A percentile compares a stretch with the other conserved stretches of the same genome.
These are phyloP conservation scores for Asarcornis scutulata DNA, from an alignment of 2,113 vertebrate species.

Conservation along the genomic window DNA sequence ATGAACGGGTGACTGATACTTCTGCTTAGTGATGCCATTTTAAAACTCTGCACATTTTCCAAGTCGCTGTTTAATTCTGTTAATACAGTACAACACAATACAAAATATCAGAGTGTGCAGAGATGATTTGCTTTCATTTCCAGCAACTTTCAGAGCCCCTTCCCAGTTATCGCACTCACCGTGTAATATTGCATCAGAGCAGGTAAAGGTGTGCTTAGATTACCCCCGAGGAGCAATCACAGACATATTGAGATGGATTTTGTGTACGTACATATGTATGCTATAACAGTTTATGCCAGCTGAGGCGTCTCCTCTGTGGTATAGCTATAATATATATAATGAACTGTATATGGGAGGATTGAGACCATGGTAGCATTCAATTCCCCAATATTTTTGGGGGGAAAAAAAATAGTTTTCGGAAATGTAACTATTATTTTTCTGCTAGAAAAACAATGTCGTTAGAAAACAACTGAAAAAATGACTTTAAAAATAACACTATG, in stretches of 20 bases:
- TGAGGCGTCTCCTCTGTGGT: neutral
- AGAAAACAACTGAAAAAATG: slow-evolving; percentile 56
- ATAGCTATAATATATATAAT: neutral
- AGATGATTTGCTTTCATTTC: neutral
- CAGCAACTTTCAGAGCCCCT: slow-evolving; percentile 1
- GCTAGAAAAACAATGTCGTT: slow-evolving; percentile 48
- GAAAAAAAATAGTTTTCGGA: neutral
- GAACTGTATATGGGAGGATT: neutral
- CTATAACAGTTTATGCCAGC: neutral
- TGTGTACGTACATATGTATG: neutral
- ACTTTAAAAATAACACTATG: slow-evolving; percentile 64
- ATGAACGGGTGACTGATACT: slow-evolving; percentile 29
- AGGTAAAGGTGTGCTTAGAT: neutral
- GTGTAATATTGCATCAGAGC: neutral
- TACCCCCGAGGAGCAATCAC: neutral
- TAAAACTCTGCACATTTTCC: slow-evolving; percentile 54
- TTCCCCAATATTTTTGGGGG: neutral
- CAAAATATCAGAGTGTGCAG: neutral
- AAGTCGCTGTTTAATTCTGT: slow-evolving; percentile 37
- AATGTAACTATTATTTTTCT: neutral
- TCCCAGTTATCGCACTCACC: slow-evolving; percentile 1
- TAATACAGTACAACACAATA: neutral
- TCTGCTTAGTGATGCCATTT: slow-evolving; percentile 41
- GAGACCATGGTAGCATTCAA: neutral
- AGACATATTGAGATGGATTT: neutral